Evolutionary conservation across 1,140 invertebrate genomes (phyloP).

Genomic region (Littorina saxatilis): DNA sequence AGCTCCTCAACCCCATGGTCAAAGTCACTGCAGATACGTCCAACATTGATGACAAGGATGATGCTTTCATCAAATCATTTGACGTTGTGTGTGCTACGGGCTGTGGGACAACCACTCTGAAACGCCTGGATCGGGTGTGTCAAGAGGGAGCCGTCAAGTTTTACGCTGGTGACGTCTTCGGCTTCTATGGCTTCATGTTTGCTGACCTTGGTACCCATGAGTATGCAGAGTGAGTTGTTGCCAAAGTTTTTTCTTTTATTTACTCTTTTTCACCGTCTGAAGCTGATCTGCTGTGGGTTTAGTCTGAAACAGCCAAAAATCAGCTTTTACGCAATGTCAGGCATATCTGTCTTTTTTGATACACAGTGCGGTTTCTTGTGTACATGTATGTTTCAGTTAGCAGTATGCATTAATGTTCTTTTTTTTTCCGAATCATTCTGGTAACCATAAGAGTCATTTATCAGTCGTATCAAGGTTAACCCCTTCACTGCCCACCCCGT

Average conservation of each 20-base stretch:
- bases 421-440: too few species aligned
- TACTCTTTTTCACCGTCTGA: not conserved
- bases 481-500: too few species aligned
- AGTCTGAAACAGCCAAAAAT: too few species aligned
- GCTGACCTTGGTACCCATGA: constrained; percentile 91
- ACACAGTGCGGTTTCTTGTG: too few species aligned
- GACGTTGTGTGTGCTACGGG: constrained; percentile 91
- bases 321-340: not conserved
- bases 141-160: constrained; percentile 88
- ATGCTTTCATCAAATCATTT: constrained; percentile 86
- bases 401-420: too few species aligned
- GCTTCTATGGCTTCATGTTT: constrained; percentile 94
- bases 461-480: too few species aligned
- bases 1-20: constrained; percentile 95
- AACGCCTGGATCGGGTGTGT: constrained; percentile 88
- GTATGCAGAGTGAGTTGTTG: constrained; percentile 87
- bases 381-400: too few species aligned
- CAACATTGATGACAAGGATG: constrained; percentile 80
- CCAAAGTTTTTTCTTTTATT: not conserved
- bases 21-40: constrained; percentile 84
- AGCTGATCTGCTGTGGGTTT: too few species aligned
- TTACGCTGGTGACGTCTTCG: constrained; percentile 94
- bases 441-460: too few species aligned
- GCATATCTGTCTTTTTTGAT: not conserved
- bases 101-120: constrained; percentile 83